phyloP scores from a whole-genome alignment of 2,888 invertebrate species.

The Torymus tubicola region DNA sequence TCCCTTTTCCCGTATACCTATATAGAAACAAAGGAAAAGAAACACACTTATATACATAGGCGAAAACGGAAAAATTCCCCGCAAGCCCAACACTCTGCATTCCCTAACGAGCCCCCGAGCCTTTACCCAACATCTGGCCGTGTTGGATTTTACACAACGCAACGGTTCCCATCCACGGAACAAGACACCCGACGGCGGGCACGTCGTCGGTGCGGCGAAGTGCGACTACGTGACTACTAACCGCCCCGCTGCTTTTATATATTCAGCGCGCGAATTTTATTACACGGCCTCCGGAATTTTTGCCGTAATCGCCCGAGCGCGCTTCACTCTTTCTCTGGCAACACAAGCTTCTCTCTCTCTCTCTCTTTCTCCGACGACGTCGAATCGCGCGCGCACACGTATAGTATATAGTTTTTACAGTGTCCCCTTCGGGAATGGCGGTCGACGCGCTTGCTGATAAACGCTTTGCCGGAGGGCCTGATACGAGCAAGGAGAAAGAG shows the following conservation, averaged over 20 bases:
- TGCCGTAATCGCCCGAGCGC: constrained; percentile 23
- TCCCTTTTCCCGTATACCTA: no score
- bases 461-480: constrained; percentile 9
- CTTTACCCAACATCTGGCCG: no score
- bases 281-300: constrained; percentile 59
- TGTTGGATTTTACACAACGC: no score
- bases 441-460: constrained; percentile 24
- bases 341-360: neutral
- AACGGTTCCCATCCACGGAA: neutral
- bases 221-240: constrained; percentile 35
- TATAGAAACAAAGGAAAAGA: no score
- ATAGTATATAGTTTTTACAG: no score
- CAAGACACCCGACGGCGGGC: constrained; percentile 7
- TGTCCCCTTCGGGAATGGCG: no score
- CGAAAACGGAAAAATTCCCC: no score
- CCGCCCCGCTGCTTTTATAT: constrained; percentile 50
- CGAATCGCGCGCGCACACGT: no score
- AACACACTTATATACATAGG: no score
- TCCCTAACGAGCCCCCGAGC: no score
- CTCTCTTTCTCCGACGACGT: no score
- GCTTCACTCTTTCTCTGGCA: neutral
- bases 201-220: constrained; percentile 11
- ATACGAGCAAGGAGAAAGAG: neutral
- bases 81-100: no score
- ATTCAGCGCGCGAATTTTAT: constrained; percentile 64